Evolutionary conservation across 2,888 invertebrate species (phyloP), one percentile per base, ranked within the genome.

Genomic region (Synanthedon formicaeformis): DNA sequence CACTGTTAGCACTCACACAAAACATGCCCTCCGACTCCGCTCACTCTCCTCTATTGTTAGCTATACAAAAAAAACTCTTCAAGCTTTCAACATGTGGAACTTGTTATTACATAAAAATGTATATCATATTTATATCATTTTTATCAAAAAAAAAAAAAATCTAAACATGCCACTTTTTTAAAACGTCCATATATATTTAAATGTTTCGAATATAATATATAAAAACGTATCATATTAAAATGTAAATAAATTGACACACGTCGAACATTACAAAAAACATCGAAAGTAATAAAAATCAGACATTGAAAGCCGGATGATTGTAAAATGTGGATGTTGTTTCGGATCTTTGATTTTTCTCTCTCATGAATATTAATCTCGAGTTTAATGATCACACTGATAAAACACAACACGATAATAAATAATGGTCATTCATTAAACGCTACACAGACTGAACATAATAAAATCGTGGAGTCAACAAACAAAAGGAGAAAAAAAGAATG

Each of bases 1-100:
- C 80, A 85, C 85, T 75, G 88, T 89, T 88, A 86, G 91, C 91
- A 89, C 88, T 90, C 85, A 88, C 87, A 86, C 82, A 82, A 81
- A 73, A 81, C 84, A 85, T 85, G 85, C 84, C 50, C 12, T 40
- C 53, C 52, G 53, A 2, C 6, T 45, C 45, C 5, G 34, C 10
- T 34, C 34, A 34, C 34, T 34, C 34, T 34, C 10, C 0, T 10
- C 0, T 34, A 34, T 10, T 49, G 49, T 12, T 49, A 13, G 41
- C 18, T 45, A 40, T 45, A 51, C 16, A 40, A 41, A 13, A 51
- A 71, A 79, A 78, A 75, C 73, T 54, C 53, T 58, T 69, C 68
- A 83, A 78, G 79, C 79, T 75, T 34, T 34, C 27, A 6, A 34
- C 27, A 34, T 8, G 27, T 34, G 27, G 27, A 8, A 60, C 68